phyloP scores from a whole-genome alignment of 2,113 vertebrate species.

The Laticauda colubrina region DNA sequence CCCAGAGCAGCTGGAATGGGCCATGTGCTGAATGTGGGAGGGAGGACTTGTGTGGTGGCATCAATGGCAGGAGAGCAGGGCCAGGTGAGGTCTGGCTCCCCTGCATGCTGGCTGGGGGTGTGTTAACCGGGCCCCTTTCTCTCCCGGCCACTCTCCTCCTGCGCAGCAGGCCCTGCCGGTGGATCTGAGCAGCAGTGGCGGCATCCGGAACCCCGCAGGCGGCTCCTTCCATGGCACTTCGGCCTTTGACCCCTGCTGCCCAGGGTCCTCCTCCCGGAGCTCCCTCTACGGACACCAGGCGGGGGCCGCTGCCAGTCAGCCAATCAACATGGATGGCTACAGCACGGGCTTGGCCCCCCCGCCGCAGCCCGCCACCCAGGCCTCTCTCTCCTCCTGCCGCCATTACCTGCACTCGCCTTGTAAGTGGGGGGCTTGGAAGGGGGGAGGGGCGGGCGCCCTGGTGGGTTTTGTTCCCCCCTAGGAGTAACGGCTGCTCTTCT shows the following conservation, averaged over 20 bases:
- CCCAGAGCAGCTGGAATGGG: background rate
- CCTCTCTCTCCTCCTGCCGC: constrained; percentile 89
- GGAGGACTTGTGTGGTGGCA: background rate
- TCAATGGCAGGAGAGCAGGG: background rate
- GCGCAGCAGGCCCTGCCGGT: constrained; percentile 91
- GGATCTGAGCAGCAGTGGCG: constrained; percentile 88
- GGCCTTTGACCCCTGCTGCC: constrained; percentile 96
- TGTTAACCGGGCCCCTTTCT: background rate
- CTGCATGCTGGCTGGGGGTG: background rate
- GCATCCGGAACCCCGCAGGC: constrained; percentile 80
- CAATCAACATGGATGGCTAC: constrained; percentile 82
- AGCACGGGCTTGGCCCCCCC: constrained; percentile 84
- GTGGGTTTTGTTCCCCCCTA: no score
- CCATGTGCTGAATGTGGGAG: background rate
- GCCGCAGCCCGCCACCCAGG: constrained; percentile 74
- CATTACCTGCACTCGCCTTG: constrained; percentile 94
- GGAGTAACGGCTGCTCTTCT: constrained; percentile 1
- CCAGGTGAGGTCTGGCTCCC: background rate
- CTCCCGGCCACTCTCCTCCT: background rate
- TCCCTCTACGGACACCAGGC: constrained; percentile 85
- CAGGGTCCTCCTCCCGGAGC: constrained; percentile 87
- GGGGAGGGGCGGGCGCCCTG: background rate
- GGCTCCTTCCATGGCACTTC: constrained; percentile 87
- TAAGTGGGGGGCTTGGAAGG: constrained; percentile 69
- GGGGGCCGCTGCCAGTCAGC: constrained; percentile 83